These are phyloP conservation scores for Cettia cetti DNA, from an alignment of 2,113 vertebrate species.

Conservation along the genomic window DNA sequence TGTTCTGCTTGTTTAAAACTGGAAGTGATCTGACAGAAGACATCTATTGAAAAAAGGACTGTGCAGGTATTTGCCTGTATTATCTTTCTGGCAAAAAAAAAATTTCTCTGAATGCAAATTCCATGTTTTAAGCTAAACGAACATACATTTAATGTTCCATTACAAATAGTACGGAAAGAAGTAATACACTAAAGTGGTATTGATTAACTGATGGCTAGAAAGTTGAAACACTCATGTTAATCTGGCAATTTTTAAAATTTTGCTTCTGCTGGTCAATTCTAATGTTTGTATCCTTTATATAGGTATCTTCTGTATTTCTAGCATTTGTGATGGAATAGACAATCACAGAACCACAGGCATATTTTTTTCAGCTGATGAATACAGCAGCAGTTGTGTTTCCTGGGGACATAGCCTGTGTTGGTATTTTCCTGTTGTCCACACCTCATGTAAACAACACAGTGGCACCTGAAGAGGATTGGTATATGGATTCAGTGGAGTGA, in stretches of 20 bases:
- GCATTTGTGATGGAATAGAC: neutral
- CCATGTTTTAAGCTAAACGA: neutral
- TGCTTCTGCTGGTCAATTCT: neutral
- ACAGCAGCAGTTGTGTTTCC: neutral
- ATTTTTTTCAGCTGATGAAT: neutral
- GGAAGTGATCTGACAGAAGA: neutral
- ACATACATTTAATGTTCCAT: neutral
- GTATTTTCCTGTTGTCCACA: neutral
- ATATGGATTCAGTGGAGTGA: neutral
- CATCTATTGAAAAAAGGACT: neutral
- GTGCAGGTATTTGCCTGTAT: neutral
- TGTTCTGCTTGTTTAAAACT: neutral
- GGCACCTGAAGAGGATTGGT: neutral
- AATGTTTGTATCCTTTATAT: neutral
- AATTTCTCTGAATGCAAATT: neutral
- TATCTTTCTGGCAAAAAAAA: neutral
- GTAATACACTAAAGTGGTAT: neutral
- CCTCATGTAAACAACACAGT: neutral
- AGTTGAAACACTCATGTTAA: neutral
- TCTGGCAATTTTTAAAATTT: neutral
- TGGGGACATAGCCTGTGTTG: fast-evolving
- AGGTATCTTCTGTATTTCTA: neutral
- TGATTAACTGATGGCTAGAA: neutral
- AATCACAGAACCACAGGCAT: neutral
- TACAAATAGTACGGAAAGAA: neutral